A percentile compares a stretch with the other conserved stretches of the same genome.
These are phyloP conservation scores for Lasiurus cinereus DNA, from an alignment of 2,113 vertebrate genomes.

Conservation along the genomic window DNA sequence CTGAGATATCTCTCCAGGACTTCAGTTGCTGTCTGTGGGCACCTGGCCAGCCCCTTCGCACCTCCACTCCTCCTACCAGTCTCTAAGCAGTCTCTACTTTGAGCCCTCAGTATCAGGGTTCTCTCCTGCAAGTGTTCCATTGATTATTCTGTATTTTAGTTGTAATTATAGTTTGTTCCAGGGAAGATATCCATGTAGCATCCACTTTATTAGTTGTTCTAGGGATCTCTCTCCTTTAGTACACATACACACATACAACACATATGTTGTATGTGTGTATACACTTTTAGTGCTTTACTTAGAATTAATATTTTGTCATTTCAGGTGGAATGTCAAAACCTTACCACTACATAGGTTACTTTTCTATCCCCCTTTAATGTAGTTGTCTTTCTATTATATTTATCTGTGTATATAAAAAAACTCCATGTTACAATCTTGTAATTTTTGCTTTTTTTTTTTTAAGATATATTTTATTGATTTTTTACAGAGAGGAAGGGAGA, in stretches of 20 bases:
- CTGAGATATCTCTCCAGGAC: no score
- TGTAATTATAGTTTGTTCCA: no score
- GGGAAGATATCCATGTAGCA: no score
- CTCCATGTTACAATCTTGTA: neutral
- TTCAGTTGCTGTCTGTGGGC: no score
- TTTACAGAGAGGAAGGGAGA: no score
- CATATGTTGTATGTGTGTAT: neutral
- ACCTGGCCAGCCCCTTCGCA: no score
- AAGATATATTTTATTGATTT: no score
- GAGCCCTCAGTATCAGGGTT: no score
- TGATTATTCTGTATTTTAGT: no score
- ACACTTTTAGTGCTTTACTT: slow-evolving; percentile 33
- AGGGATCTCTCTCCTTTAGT: neutral
- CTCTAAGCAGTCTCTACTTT: no score
- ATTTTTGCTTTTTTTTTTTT: slow-evolving; percentile 21
- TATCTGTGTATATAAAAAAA: neutral
- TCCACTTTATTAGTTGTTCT: neutral
- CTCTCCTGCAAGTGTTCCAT: no score
- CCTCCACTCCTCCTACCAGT: no score
- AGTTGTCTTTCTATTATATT: slow-evolving; percentile 4
- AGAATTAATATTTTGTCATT: slow-evolving; percentile 20
- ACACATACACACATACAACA: neutral
- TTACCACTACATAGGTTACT: neutral
- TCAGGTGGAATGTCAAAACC: slow-evolving; percentile 8
- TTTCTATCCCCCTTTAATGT: neutral